These are phyloP conservation scores for Ichneumoninae sp. DNA, from an alignment of 2,888 invertebrate species.

Conservation along the genomic window DNA sequence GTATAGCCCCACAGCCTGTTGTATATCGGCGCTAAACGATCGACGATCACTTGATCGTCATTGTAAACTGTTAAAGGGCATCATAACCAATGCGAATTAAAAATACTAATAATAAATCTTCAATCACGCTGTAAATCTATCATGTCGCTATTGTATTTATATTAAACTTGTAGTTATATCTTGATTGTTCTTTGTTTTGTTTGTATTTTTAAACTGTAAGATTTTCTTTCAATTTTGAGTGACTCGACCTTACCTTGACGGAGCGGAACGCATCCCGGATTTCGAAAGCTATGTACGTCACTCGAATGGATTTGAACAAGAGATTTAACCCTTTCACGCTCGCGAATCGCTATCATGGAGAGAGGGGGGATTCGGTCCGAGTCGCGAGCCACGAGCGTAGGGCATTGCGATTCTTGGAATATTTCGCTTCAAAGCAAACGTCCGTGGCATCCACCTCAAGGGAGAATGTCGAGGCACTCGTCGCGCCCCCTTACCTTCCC, in stretches of 20 bases:
- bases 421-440: slow-evolving; percentile 83
- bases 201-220: neutral
- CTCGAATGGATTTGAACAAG: slow-evolving; percentile 2
- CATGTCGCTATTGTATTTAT: too few relatives aligned
- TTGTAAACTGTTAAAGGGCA: slow-evolving; percentile 18
- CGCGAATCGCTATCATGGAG: slow-evolving; percentile 27
- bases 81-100: too few relatives aligned
- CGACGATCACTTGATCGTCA: slow-evolving; percentile 11
- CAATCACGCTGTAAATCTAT: neutral
- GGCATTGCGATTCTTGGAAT: slow-evolving; percentile 81
- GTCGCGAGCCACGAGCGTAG: slow-evolving; percentile 54
- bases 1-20: slow-evolving; percentile 34
- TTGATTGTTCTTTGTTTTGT: neutral
- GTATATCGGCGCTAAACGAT: slow-evolving; percentile 48
- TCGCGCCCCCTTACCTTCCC: slow-evolving; percentile 37
- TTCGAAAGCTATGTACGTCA: slow-evolving; percentile 9
- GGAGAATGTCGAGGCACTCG: slow-evolving; percentile 77
- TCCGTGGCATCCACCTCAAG: slow-evolving; percentile 80
- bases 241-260: neutral
- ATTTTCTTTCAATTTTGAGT: neutral
- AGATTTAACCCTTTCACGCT: slow-evolving; percentile 16
- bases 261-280: neutral
- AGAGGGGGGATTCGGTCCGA: neutral
- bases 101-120: neutral
- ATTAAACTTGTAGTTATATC: too few relatives aligned